These are phyloP conservation scores for Corythoichthys intestinalis DNA, from an alignment of 2,113 vertebrate genomes.

Conservation along the genomic window DNA sequence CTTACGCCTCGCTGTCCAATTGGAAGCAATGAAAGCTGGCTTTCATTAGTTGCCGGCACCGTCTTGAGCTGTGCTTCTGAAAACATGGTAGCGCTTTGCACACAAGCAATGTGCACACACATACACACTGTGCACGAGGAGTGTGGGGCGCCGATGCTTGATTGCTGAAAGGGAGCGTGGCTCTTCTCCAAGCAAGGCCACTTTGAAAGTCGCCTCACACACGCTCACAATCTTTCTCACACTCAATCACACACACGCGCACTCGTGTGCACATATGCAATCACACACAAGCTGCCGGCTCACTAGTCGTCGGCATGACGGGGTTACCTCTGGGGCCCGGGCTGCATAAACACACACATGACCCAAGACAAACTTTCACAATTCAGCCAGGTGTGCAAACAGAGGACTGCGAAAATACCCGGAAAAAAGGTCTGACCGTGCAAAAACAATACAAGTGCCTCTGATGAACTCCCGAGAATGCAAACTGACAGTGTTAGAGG, in stretches of 20 bases:
- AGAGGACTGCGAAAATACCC: conserved; percentile 62
- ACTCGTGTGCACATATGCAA: not conserved
- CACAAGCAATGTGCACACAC: conserved; percentile 38
- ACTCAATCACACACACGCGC: not conserved
- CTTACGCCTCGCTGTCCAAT: conserved; percentile 54
- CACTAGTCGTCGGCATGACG: conserved; percentile 55
- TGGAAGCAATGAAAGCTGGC: conserved; percentile 68
- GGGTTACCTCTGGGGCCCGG: conserved; percentile 69
- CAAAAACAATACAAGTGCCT: conserved; percentile 62
- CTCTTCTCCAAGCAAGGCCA: conserved; percentile 60
- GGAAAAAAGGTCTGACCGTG: conserved; percentile 50
- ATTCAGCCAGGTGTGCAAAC: conserved; percentile 73
- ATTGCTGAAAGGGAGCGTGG: conserved; percentile 67
- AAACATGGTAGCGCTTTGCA: conserved; percentile 66
- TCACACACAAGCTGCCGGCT: conserved; percentile 46
- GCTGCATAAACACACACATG: conserved; percentile 70
- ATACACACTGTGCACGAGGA: conserved; percentile 43
- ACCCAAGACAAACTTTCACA: conserved; percentile 73
- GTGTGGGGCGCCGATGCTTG: conserved; percentile 46
- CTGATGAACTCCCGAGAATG: conserved; percentile 46
- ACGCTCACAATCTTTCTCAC: not conserved
- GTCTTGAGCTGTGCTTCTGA: conserved; percentile 69
- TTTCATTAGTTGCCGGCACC: conserved; percentile 71
- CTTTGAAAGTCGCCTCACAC: conserved; percentile 61
- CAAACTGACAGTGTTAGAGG: conserved; percentile 8